Percentiles rank a stretch among this genome's conserved stretches.
Conservation (phyloP, 2,888 invertebrate species). For the Schizotus pectinicornis region DNA sequence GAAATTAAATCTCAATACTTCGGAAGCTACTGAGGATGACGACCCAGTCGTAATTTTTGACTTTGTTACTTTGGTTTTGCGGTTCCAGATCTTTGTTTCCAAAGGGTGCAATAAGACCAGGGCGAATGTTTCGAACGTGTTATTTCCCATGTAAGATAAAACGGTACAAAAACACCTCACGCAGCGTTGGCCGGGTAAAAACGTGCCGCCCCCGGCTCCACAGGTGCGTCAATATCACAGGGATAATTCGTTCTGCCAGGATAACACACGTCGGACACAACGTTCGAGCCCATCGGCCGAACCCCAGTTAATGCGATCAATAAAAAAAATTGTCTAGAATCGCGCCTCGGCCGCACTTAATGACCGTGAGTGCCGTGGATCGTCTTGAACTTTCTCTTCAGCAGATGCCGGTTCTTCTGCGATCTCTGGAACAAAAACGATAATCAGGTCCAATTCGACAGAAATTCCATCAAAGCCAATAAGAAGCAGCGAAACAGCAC, state of each 20-base stretch:
- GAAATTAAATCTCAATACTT: too few species aligned
- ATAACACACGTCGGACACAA: constrained; percentile 11
- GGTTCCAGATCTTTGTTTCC: too few species aligned
- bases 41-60: too few species aligned
- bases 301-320: constrained; percentile 4
- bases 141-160: neutral
- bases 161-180: constrained; percentile 20
- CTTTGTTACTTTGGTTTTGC: too few species aligned
- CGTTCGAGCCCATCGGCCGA: constrained; percentile 2
- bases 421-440: constrained; percentile 53
- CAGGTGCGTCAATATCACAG: constrained; percentile 27
- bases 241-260: constrained; percentile 20
- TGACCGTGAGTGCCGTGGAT: constrained; percentile 55
- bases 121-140: too few species aligned
- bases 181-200: constrained; percentile 5
- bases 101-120: too few species aligned
- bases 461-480: too few species aligned
- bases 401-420: constrained; percentile 55
- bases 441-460: constrained; percentile 13
- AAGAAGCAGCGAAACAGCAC: too few species aligned
- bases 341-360: constrained; percentile 5
- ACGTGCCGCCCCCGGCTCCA: constrained; percentile 13
- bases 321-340: constrained; percentile 6
- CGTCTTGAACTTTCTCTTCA: constrained; percentile 59
- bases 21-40: too few species aligned